Evolutionary conservation across 2,888 invertebrate genomes (phyloP).

Genomic region (Subacronicta megacephala): DNA sequence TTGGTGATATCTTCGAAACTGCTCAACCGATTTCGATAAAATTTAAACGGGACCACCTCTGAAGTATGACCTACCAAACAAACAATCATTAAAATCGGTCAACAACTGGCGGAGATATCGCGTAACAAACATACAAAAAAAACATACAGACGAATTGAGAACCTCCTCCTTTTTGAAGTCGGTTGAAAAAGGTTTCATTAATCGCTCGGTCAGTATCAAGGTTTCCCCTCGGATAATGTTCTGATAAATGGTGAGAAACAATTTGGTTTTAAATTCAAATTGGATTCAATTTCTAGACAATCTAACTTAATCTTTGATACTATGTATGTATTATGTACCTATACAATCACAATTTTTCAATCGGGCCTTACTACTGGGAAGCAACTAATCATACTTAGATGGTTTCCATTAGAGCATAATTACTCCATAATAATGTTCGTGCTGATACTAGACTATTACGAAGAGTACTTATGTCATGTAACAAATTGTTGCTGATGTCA

Average conservation of each 20-base stretch:
- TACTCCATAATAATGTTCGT: constrained; percentile 22
- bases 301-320: constrained; percentile 50
- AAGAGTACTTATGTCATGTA: constrained; percentile 36
- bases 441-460: constrained; percentile 26
- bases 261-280: constrained; percentile 64
- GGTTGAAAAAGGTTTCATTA: constrained; percentile 59
- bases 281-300: constrained; percentile 60
- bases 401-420: constrained; percentile 21
- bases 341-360: constrained; percentile 9
- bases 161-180: no score
- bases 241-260: constrained; percentile 64
- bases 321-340: constrained; percentile 35
- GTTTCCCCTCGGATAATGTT: constrained; percentile 52
- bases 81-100: no score
- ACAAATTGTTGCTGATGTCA: constrained; percentile 72
- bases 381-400: constrained; percentile 4
- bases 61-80: no score
- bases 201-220: constrained; percentile 51
- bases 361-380: constrained; percentile 14
- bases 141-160: no score
- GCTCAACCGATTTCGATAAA: no score
- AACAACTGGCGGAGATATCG: no score
- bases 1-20: no score
- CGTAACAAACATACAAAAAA: no score
- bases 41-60: no score